These are phyloP conservation scores for Meriones unguiculatus DNA, from an alignment of 2,113 vertebrate genomes.

Conservation along the genomic window DNA sequence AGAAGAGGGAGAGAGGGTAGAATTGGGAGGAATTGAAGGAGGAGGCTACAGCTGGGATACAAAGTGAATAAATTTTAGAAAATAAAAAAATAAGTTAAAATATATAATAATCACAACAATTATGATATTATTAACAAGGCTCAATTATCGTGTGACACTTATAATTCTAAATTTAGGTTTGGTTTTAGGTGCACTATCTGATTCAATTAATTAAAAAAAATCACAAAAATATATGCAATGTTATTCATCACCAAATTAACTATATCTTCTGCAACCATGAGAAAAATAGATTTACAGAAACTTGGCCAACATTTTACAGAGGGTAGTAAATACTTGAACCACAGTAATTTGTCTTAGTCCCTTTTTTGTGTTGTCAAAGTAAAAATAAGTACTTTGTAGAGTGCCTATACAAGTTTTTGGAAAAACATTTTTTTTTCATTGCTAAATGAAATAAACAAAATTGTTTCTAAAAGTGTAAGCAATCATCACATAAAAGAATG, in stretches of 20 bases:
- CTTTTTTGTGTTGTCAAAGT: neutral
- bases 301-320: neutral
- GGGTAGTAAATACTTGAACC: neutral
- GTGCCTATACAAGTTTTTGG: neutral
- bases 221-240: rapidly evolving
- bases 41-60: too few relatives aligned
- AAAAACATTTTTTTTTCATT: neutral
- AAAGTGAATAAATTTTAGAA: too few relatives aligned
- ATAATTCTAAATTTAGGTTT: neutral
- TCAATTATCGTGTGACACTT: neutral
- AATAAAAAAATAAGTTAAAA: too few relatives aligned
- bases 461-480: neutral
- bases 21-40: too few relatives aligned
- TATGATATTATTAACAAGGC: neutral
- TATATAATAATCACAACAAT: neutral
- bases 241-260: neutral
- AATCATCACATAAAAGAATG: neutral
- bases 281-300: neutral
- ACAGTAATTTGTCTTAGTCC: neutral
- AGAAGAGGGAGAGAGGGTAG: too few relatives aligned
- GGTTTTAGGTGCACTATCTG: neutral
- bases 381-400: neutral
- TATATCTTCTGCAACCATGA: neutral
- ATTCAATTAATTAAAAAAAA: neutral
- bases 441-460: neutral